Evolutionary conservation across 2,797 vertebrate genomes (phyloP), one percentile per base, ranked within the genome.

Genomic region (Morelia viridis): DNA sequence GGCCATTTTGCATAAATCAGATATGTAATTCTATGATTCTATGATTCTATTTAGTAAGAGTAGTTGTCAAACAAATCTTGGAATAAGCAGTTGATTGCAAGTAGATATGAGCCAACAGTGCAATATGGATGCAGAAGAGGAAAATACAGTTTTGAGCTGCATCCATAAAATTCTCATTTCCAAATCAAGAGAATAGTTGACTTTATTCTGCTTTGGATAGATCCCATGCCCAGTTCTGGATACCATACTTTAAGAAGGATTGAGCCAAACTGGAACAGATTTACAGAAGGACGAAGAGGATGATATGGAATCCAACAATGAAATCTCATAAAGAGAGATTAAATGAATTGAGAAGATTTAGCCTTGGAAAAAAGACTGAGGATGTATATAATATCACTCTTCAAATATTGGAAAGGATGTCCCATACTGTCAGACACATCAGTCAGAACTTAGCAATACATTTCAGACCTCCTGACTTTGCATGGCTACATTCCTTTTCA

Each of bases 331-430:
- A 76, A 76, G 35, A 76, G 71, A 46, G 35, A 41, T 80, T 80
- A 22, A 35, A 90, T 50, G 94, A 41, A 80, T 80, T 24, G 71
- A 80, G 35, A 80, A 80, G 71, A 46, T 80, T 46, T 80, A 80
- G 35, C 71, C 71, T 41, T 41, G 31, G 1, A 35, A 76, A 71
- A 80, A 76, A 35, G 7, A 17, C 31, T 35, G 0, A 8, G 35
- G 19, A 3, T 80, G 8, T 76, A 41, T 41, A 35, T 71, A 76
- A 76, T 41, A 41, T 17, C 35, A 41, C 1, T 46, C 71, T 41
- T 41, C 35, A 8, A 80, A 22, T 80, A 80, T 80, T 80, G 24
- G 71, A 80, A 80, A 80, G 17, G 35, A 24, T 80, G 3, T 41
- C 68, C 71, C 8, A 46, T 10, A 22, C 19, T 22, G 17, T 41